Evolutionary conservation across 2,888 invertebrate genomes (phyloP), one percentile per base, ranked within the genome.

Genomic region (Pyrrhosoma nymphula): DNA sequence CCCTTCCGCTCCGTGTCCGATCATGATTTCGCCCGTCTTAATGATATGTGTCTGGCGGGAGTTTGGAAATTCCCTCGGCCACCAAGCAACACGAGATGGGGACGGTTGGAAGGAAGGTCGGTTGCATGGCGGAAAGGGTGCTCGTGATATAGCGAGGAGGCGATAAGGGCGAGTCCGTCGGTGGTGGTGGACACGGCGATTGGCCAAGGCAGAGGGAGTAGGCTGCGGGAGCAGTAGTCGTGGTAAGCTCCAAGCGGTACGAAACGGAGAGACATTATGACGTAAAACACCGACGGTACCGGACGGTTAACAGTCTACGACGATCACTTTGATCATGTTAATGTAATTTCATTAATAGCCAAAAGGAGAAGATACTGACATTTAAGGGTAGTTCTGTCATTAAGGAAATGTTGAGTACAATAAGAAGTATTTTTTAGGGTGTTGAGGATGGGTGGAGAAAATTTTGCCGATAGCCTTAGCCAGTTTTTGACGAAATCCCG

Each of bases 31-130:
- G 89, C n/a, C n/a, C 89, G n/a, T 89, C 89, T 47, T 56, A 55
- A 89, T 89, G 89, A 89, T 89, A 55, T 89, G 47, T 47, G 56
- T 89, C n/a, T 89, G 26, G 56, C 55, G 89, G 89, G n/a, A 56
- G 56, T 89, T 89, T 56, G 89, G 89, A 89, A 89, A 89, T 89
- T 89, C n/a, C 55, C 56, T 89, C n/a, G 26, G 56, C 47, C 88
- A 69, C 88, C 88, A 47, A 23, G 88, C 39, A 88, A 39, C 39
- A 23, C 47, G 88, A 88, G 88, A 47, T 47, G 47, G 47, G 26
- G 30, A 30, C 3, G 82, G 88, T 47, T 0, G 55, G 35, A 16
- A 35, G 30, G 82, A 14, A 82, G 82, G 82, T 82, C 16, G 82
- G 35, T 60, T 12, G 82, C 30, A 6, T 26, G 18, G n/a, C 4